phyloP scores from a whole-genome alignment of 2,113 vertebrate genomes.

The Gulo gulo region DNA sequence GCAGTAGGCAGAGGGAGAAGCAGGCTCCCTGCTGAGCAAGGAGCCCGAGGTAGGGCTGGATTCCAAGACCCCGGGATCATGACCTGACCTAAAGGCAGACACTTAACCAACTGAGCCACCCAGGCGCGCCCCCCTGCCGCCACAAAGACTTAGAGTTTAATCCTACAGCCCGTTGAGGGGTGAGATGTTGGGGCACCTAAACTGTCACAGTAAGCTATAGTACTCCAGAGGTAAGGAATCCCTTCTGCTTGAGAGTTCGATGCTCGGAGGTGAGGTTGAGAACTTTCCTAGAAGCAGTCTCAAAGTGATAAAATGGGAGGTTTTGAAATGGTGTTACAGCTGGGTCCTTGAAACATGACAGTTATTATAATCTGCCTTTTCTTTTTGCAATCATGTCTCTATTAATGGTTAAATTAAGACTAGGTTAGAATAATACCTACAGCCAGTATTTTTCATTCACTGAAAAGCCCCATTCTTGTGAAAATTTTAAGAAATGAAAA shows the following conservation, averaged over 20 bases:
- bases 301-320: not conserved
- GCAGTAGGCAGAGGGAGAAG: too few relatives aligned
- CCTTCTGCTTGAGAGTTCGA: not conserved
- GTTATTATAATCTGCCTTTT: not conserved
- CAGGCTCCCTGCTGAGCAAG: not conserved
- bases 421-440: not conserved
- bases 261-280: not conserved
- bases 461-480: not conserved
- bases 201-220: not conserved
- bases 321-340: not conserved
- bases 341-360: not conserved
- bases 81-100: not conserved
- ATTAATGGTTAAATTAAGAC: not conserved
- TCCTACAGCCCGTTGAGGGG: not conserved
- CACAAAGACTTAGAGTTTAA: not conserved
- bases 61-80: too few relatives aligned
- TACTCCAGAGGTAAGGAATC: not conserved
- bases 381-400: not conserved
- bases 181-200: not conserved
- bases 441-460: not conserved
- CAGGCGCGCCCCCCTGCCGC: not conserved
- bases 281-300: not conserved
- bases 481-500: conserved; percentile 33
- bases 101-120: too few relatives aligned
- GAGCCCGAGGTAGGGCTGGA: too few relatives aligned